These are phyloP conservation scores for Rhodinocichla rosea DNA, from an alignment of 2,113 vertebrate species.

Conservation along the genomic window DNA sequence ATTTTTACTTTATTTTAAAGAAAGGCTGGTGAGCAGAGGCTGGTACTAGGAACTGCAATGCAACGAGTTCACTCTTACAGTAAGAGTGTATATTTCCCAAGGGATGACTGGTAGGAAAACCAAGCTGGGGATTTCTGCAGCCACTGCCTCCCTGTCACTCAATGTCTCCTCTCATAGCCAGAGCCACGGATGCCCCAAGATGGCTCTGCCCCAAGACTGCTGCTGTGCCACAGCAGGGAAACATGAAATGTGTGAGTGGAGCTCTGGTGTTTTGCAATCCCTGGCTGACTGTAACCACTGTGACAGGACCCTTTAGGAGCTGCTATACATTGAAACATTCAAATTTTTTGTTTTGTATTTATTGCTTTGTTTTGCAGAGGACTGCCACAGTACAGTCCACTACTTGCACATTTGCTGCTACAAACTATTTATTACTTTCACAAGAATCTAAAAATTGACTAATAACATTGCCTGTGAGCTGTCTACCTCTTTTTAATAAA, in stretches of 20 bases:
- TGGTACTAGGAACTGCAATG: background rate
- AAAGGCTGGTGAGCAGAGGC: background rate
- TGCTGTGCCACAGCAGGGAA: background rate
- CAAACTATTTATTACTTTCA: background rate
- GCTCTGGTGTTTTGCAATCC: background rate
- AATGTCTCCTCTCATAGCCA: background rate
- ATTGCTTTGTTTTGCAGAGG: background rate
- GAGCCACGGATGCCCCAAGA: rapidly evolving
- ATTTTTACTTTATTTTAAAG: background rate
- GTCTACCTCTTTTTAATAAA: background rate
- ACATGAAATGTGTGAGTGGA: background rate
- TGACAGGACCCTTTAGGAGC: background rate
- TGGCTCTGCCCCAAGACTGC: background rate
- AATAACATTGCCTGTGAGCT: background rate
- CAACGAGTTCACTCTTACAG: background rate
- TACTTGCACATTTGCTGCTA: background rate
- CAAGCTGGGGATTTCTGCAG: background rate
- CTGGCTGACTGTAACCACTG: background rate
- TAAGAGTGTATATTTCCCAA: background rate
- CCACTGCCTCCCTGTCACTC: background rate
- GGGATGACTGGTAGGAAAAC: background rate
- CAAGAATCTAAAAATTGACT: background rate
- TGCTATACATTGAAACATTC: background rate
- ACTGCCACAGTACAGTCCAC: background rate
- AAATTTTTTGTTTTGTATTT: background rate